These are phyloP conservation scores for Saccostrea glomerata DNA, from an alignment of 1,140 invertebrate species.

Conservation along the genomic window DNA sequence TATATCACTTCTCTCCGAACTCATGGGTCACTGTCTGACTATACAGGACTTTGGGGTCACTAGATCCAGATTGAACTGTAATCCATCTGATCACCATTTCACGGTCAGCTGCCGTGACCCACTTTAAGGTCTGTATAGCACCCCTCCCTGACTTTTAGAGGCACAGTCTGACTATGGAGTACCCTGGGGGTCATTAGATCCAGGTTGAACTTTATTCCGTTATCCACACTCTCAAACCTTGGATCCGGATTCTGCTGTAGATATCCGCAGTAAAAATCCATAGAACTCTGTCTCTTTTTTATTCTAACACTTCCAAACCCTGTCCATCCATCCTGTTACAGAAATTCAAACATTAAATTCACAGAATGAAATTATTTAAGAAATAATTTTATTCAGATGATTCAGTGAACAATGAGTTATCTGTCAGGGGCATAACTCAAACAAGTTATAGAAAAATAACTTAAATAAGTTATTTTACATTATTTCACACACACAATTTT, in stretches of 20 bases:
- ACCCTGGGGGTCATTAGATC: not conserved
- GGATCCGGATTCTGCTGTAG: not conserved
- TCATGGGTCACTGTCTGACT: too few species aligned
- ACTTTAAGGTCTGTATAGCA: slow-evolving; percentile 16
- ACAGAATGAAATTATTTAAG: too few species aligned
- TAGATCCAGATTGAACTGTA: too few species aligned
- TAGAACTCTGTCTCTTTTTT: not conserved
- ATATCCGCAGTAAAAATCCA: slow-evolving; percentile 14
- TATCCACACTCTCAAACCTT: not conserved
- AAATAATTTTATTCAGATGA: too few species aligned
- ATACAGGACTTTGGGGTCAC: too few species aligned
- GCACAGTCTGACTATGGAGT: not conserved
- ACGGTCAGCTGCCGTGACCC: slow-evolving; percentile 1
- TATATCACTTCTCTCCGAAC: too few species aligned
- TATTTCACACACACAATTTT: too few species aligned
- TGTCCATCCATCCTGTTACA: not conserved
- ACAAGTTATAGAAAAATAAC: too few species aligned
- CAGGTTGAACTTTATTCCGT: not conserved
- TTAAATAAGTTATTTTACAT: too few species aligned
- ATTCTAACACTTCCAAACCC: not conserved
- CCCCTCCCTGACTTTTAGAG: not conserved
- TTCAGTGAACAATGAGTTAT: too few species aligned
- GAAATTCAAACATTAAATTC: not conserved
- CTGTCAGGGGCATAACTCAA: too few species aligned
- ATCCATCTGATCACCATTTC: not conserved